Base-by-base conservation (phyloP, 2,888 invertebrate genomes). In the Diaphora mendica region DNA sequence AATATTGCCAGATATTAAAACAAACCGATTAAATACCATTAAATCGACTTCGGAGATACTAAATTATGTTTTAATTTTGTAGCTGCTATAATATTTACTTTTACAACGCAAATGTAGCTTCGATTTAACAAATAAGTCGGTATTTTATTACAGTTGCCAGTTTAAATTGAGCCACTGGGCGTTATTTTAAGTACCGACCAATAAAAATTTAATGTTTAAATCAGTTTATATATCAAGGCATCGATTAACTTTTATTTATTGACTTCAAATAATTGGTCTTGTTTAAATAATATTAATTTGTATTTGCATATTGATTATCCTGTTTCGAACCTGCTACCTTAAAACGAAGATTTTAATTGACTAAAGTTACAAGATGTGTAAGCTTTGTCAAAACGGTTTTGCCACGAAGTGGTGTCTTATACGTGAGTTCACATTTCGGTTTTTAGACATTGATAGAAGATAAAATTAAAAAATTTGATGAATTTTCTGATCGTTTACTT, bases 51-150 rank as follows among this genome's bases (percentile, higher is more conserved):
- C 74, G 71, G 70, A 73, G 64, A 66, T 71, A 39, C 65, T 71
- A 78, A 81, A 76, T 77, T 80, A 76, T 69, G 64, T 30, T 1
- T 59, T 79, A 67, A 75, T 66, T 79, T 82, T 82, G 82, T 77
- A n/a, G 69, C 33, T 17, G 68, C 48, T 66, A 73, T 82, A 74
- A 81, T 72, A 80, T 80, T 64, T 80, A 80, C 75, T 74, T 78
- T 80, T 76, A 80, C 48, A 64, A 71, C 75, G 35, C 73, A 64
- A 73, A 70, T 71, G 70, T 20, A 77, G 72, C 64, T 71, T 68
- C 72, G 42, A 79, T 82, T 71, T 76, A 65, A 68, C 73, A 77
- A 74, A 78, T 74, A 75, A 72, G 73, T 62, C 68, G 39, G 33
- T 13, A 59, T 75, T 80, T 82, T 79, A 82, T 82, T 77, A 44